These are phyloP conservation scores for Oxytorus armatus DNA, from an alignment of 2,888 invertebrate genomes.

Conservation along the genomic window DNA sequence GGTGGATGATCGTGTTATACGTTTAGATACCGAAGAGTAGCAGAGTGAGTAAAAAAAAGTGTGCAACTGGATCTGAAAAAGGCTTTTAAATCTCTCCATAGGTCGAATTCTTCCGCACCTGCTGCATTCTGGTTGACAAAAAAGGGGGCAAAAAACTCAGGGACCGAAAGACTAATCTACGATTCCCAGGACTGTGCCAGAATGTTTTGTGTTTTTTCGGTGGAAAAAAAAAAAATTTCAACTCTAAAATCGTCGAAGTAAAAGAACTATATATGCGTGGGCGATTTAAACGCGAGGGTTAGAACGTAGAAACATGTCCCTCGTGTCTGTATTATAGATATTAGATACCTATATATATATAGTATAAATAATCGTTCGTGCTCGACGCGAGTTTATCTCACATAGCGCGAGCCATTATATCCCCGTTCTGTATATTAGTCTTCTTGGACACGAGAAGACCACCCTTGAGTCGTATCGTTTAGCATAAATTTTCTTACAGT, in stretches of 20 bases:
- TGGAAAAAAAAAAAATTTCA: background rate
- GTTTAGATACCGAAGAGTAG: background rate
- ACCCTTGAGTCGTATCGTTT: constrained; percentile 30
- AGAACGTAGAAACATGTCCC: constrained; percentile 15
- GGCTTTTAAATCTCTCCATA: constrained; percentile 27
- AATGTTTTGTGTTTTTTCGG: background rate
- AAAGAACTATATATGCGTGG: no score
- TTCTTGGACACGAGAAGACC: constrained; percentile 27
- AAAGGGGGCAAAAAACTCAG: constrained; percentile 5
- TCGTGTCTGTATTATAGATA: background rate
- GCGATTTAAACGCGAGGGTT: constrained; percentile 30
- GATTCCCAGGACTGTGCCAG: constrained; percentile 12
- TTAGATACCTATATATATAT: constrained; percentile 17
- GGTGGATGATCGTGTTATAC: background rate
- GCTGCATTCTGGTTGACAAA: constrained; percentile 25
- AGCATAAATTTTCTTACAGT: constrained; percentile 8
- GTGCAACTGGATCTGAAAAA: constrained; percentile 22
- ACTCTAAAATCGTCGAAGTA: no score
- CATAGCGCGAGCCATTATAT: constrained; percentile 28
- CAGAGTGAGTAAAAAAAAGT: background rate
- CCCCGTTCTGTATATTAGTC: constrained; percentile 21
- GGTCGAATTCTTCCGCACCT: constrained; percentile 41
- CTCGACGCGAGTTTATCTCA: constrained; percentile 17
- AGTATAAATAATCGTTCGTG: constrained; percentile 37
- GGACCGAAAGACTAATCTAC: constrained; percentile 5